Base-by-base conservation (phyloP, 1,140 invertebrate species). In the Teleogryllus occipitalis region DNA sequence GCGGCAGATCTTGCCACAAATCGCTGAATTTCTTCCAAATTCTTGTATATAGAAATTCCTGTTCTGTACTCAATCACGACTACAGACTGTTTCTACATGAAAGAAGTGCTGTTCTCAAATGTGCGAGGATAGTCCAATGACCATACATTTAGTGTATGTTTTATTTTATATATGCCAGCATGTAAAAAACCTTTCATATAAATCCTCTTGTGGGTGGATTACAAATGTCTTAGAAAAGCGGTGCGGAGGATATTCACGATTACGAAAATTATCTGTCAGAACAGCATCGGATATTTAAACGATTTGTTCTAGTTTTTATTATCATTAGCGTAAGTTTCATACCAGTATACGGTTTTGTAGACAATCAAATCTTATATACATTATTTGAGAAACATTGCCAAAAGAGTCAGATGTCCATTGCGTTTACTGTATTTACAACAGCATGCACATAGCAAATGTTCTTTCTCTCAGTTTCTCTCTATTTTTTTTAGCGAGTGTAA, bases 281-380 rank as follows among this genome's bases (percentile, higher is more conserved):
- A 65, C 54, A 65, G 54, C 54, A 65, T 65, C 54, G 10, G 54
- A 65, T 65, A 65, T 65, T 65, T 65, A 65, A 65, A 65, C 10
- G 54, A 65, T 65, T 65, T 65, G 54, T 65, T 65, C 54, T 65
- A 65, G 54, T 65, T 65, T 39, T 65, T 65, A 65, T 65, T 65
- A 65, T 65, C 54, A 65, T 65, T 65, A 65, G 54, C 10, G 54
- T 65, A 65, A 65, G 54, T 65, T 65, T 65, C 54, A 65, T 65
- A 77, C 47, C 76, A 77, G 76, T 77, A 77, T 54, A 77, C 76
- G 76, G 76, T 77, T 21, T 18, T 77, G 8, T 77, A 48, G 76
- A 77, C 76, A 77, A 77, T 77, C 76, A 77, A 21, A n/a, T 18
- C 18, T 39, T 39, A 39, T 39, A 39, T 65, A 65, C 54, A 65